Conservation (phyloP, 2,113 vertebrate species). For the Poicephalus meyeri region DNA sequence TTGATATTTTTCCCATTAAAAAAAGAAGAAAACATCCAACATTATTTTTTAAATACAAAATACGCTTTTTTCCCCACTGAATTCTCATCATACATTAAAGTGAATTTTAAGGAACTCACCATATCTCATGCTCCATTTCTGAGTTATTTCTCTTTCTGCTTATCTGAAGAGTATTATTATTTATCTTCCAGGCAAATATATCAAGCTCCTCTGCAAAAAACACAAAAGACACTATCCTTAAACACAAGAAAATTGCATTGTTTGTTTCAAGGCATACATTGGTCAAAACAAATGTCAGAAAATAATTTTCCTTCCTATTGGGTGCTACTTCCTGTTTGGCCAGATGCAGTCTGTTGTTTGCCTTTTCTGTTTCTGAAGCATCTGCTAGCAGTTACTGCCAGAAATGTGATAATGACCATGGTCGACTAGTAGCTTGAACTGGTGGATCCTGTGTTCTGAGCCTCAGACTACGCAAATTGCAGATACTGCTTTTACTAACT, state of each 20-base stretch:
- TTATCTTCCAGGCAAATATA: not conserved
- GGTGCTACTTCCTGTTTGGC: not conserved
- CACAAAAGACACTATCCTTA: not conserved
- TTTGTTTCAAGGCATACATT: not conserved
- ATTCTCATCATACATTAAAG: not conserved
- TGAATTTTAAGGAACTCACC: not conserved
- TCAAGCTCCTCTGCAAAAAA: not conserved
- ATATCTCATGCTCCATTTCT: not conserved
- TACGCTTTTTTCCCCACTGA: not conserved
- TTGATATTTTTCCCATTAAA: not conserved
- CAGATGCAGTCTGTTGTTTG: not conserved
- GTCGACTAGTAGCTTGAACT: not conserved
- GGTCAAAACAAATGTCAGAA: not conserved
- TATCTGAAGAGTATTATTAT: not conserved
- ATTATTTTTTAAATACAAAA: not conserved
- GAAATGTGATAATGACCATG: not conserved
- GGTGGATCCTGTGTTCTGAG: not conserved
- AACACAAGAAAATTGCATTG: not conserved
- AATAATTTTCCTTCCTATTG: not conserved
- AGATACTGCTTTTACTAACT: not conserved
- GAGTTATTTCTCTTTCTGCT: not conserved
- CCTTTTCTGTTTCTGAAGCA: not conserved
- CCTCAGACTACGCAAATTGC: not conserved
- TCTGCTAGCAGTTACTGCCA: slow-evolving; percentile 40
- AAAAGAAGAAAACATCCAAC: not conserved